Base-by-base conservation (phyloP, 2,797 vertebrate species). In the Mus caroli region DNA sequence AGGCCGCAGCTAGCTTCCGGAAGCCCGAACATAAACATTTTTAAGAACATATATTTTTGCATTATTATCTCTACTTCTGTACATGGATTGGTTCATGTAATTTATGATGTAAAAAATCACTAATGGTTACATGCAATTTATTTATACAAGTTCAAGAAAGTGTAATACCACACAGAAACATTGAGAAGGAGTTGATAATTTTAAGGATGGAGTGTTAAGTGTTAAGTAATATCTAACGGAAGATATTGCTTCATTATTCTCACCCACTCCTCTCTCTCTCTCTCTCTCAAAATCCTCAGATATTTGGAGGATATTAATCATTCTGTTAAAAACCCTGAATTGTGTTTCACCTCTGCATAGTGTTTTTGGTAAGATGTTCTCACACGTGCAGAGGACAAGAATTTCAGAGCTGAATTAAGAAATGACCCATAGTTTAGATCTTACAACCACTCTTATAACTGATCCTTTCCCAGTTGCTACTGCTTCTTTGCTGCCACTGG, bases 21-120 rank as follows among this genome's bases (percentile, higher is more conserved):
- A n/a, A n/a, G n/a, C n/a, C n/a, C n/a, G n/a, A 71, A 67, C 17
- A 24, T 24, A 14, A n/a, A 22, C 2, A 46, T 50, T 50, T 50
- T 54, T n/a, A 40, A 54, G 3, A 89, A 52, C 26, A 71, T 37
- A 34, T 31, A 85, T 46, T 9, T 67, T 64, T 84, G 17, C 8
- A 73, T 77, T 91, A 56, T 60, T 92, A 56, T 84, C 20, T 86
- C 43, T 40, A 79, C 80, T 82, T 94, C 82, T 95, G 34, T 28
- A 83, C 7, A 5, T 24, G 62, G 34, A 6, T 77, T 91, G 87
- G 40, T 12, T 76, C 26, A 73, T 67, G 71, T 56, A 95, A 76
- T 50, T 28, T 71, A 8, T 67, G 19, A 85, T 62, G 37, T 3
- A 15, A 37, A 79, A 67, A 96, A 79, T 91, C 31, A 58, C 24